Evolutionary conservation across 2,113 vertebrate species (phyloP).

Genomic region (Porphyrio hochstetteri): DNA sequence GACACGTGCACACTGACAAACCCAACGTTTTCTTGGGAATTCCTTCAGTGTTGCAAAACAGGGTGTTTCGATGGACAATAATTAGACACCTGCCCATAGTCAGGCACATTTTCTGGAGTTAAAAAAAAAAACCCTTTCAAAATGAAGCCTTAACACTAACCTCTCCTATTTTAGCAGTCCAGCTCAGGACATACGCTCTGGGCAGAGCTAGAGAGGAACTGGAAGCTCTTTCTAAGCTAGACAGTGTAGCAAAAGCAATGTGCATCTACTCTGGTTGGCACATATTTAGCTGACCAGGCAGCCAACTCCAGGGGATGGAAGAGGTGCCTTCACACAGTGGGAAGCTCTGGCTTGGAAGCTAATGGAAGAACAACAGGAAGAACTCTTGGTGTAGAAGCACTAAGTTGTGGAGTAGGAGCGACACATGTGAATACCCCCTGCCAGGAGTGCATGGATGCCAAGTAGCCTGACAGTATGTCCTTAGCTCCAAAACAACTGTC

Average conservation of each 20-base stretch:
- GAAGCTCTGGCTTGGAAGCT: neutral
- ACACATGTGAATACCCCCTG: neutral
- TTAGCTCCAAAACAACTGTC: neutral
- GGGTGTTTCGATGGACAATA: neutral
- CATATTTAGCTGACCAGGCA: neutral
- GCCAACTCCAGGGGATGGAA: neutral
- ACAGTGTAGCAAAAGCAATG: neutral
- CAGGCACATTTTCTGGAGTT: neutral
- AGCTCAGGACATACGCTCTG: neutral
- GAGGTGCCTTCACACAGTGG: neutral
- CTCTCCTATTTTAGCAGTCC: neutral
- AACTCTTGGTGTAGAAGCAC: neutral
- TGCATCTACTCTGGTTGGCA: neutral
- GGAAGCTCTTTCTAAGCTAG: neutral
- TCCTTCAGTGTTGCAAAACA: neutral
- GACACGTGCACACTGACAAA: neutral
- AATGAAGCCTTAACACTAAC: neutral
- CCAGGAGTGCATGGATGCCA: fast-evolving
- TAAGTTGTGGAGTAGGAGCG: too few relatives aligned
- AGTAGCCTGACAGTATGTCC: neutral
- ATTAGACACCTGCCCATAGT: neutral
- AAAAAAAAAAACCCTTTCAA: neutral
- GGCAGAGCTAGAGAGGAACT: neutral
- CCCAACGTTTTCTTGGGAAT: neutral
- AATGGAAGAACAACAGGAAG: neutral